Evolutionary conservation across 2,888 invertebrate genomes (phyloP).

Genomic region (Achlya flavicornis): DNA sequence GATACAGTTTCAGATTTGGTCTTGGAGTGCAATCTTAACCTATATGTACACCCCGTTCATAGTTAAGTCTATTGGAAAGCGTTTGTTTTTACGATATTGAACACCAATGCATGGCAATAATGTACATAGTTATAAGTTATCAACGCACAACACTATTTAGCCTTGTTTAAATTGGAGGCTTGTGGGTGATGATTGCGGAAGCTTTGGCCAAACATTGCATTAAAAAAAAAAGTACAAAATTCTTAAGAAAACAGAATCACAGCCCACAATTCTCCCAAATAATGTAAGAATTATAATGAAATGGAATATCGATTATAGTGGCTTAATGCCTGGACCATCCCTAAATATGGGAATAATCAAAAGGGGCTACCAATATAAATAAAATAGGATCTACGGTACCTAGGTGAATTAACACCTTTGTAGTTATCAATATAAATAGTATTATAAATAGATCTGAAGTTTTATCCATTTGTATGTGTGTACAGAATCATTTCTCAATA

Average conservation of each 20-base stretch:
- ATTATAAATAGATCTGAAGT: slow-evolving; percentile 6
- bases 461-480: background rate
- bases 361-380: background rate
- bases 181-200: background rate
- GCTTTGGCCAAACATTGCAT: background rate
- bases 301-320: background rate
- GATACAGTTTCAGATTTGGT: no score
- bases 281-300: background rate
- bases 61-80: background rate
- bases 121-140: slow-evolving; percentile 35
- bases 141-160: slow-evolving; percentile 12
- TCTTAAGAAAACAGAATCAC: background rate
- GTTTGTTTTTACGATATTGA: slow-evolving; percentile 17
- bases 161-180: background rate
- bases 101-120: slow-evolving; percentile 37
- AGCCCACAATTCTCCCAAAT: background rate
- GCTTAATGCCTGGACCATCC: background rate
- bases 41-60: no score
- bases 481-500: background rate
- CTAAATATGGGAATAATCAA: background rate
- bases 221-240: background rate
- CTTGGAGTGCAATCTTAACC: no score
- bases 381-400: background rate
- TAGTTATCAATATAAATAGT: background rate
- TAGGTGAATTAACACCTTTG: background rate